Percentiles rank a stretch among this genome's conserved stretches.
These are phyloP conservation scores for Drosophila pseudotalamancana DNA, from an alignment of 2,888 invertebrate genomes.

Conservation along the genomic window DNA sequence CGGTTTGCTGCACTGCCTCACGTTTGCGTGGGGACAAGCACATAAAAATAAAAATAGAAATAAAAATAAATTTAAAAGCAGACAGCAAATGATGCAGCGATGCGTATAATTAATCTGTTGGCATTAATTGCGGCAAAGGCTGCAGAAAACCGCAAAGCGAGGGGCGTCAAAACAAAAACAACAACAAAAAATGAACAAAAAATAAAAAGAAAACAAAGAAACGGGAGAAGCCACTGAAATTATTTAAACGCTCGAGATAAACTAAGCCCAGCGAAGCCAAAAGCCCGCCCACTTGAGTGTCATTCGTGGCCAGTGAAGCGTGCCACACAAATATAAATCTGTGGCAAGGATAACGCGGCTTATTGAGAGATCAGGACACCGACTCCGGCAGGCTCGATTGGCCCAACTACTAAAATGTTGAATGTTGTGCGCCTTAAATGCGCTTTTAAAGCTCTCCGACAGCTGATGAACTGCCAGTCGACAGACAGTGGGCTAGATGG, in stretches of 20 bases:
- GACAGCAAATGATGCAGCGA: constrained; percentile 68
- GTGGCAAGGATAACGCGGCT: constrained; percentile 39
- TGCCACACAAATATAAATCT: constrained; percentile 65
- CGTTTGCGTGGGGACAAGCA: constrained; percentile 13
- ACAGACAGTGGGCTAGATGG: constrained; percentile 7
- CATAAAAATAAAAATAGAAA: constrained; percentile 41
- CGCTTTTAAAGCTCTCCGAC: constrained; percentile 49
- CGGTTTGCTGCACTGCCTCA: constrained; percentile 6
- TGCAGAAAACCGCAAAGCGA: constrained; percentile 33
- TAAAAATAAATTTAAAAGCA: constrained; percentile 60
- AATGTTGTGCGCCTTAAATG: constrained; percentile 58
- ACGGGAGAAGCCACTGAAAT: constrained; percentile 42
- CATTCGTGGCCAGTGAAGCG: constrained; percentile 65
- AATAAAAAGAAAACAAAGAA: neutral
- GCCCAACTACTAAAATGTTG: no score
- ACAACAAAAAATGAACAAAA: neutral
- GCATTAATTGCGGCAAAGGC: constrained; percentile 77
- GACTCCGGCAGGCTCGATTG: constrained; percentile 36
- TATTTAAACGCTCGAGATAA: constrained; percentile 72
- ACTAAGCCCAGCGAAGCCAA: constrained; percentile 40
- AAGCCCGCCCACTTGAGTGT: constrained; percentile 39
- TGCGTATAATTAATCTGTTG: constrained; percentile 78
- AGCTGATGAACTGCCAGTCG: constrained; percentile 37
- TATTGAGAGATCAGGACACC: constrained; percentile 47
- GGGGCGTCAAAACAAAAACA: constrained; percentile 30